Percentiles rank a stretch among this genome's conserved stretches.
These are phyloP conservation scores for Vespertilio murinus DNA, from an alignment of 2,797 vertebrate genomes.

Conservation along the genomic window DNA sequence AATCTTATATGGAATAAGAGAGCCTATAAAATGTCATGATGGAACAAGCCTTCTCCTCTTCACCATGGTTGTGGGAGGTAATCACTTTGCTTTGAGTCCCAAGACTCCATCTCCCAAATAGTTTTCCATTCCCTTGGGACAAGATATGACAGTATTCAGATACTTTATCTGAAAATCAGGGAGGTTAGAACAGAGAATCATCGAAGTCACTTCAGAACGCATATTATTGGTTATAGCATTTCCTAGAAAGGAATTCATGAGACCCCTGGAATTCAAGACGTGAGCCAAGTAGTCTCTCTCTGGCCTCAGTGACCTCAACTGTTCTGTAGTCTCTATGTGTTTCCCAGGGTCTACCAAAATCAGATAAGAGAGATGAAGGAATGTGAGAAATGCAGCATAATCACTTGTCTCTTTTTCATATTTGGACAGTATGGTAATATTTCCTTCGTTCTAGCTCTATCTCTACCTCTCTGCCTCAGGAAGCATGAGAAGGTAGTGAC, in stretches of 20 bases:
- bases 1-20: neutral
- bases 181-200: neutral
- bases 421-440: neutral
- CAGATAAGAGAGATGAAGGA: neutral
- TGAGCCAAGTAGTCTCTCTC: neutral
- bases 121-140: neutral
- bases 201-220: neutral
- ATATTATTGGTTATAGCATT: neutral
- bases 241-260: conserved; percentile 51
- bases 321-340: neutral
- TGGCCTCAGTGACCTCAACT: neutral
- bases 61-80: neutral
- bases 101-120: neutral
- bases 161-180: conserved; percentile 31
- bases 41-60: neutral
- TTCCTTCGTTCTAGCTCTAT: neutral
- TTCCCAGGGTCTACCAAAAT: neutral
- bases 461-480: too few relatives aligned
- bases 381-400: neutral
- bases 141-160: neutral
- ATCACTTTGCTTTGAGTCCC: neutral
- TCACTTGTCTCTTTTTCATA: neutral
- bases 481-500: neutral
- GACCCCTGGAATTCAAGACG: neutral
- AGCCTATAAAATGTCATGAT: neutral